phyloP scores from a whole-genome alignment of 2,113 vertebrate species.

The Lasiurus cinereus region DNA sequence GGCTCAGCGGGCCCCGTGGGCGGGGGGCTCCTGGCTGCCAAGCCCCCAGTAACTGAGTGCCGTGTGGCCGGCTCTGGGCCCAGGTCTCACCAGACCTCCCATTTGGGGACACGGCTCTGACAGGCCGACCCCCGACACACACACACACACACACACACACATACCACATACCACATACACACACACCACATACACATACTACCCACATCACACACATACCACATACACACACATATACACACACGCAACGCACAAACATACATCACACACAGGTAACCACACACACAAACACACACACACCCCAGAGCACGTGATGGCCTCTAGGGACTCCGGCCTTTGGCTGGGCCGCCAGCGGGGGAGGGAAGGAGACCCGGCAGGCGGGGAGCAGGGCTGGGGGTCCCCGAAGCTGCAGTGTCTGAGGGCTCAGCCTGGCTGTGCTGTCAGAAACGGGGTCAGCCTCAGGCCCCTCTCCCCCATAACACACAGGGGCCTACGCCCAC shows the following conservation, averaged over 20 bases:
- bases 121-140: rapidly evolving
- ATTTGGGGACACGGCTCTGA: not conserved
- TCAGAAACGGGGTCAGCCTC: not conserved
- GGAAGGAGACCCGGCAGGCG: not conserved
- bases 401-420: not conserved
- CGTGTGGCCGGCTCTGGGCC: not conserved
- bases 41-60: rapidly evolving
- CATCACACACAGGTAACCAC: too few species aligned
- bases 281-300: rapidly evolving
- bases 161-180: too few species aligned
- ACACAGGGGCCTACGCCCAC: not conserved
- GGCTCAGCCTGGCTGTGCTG: not conserved
- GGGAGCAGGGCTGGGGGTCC: not conserved
- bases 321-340: not conserved
- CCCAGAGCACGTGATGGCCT: not conserved
- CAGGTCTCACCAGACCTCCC: too few species aligned
- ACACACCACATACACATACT: too few species aligned
- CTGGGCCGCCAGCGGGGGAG: not conserved
- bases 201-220: rapidly evolving
- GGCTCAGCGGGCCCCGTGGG: not conserved
- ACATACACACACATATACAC: rapidly evolving
- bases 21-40: rapidly evolving
- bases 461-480: not conserved
- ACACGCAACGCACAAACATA: too few species aligned
- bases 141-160: rapidly evolving